phyloP scores from a whole-genome alignment of 2,113 vertebrate genomes.

The Pelodiscus sinensis region DNA sequence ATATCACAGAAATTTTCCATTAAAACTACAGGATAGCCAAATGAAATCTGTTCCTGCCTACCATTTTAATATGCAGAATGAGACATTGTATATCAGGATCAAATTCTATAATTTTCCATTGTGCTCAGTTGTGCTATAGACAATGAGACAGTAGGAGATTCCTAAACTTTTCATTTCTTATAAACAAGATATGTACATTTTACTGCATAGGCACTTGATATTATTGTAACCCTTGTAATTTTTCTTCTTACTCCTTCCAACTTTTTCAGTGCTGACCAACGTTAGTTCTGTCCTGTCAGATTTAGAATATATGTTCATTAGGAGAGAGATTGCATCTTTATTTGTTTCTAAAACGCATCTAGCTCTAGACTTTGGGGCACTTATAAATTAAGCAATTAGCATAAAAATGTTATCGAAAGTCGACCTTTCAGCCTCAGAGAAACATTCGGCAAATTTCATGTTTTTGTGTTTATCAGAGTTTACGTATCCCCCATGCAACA shows the following conservation, averaged over 20 bases:
- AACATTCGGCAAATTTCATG: background rate
- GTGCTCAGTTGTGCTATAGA: background rate
- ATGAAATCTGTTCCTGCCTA: background rate
- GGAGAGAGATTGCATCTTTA: background rate
- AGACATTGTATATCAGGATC: background rate
- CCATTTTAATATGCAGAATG: background rate
- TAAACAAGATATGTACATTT: background rate
- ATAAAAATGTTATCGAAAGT: slow-evolving; percentile 1
- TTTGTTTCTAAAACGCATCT: background rate
- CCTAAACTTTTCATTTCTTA: background rate
- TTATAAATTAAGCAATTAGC: background rate
- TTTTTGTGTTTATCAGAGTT: background rate
- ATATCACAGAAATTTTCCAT: slow-evolving; percentile 22
- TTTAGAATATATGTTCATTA: background rate
- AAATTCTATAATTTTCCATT: background rate
- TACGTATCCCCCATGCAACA: background rate
- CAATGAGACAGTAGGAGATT: background rate
- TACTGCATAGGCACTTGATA: fast-evolving
- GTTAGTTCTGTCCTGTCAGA: background rate
- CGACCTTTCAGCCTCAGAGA: background rate
- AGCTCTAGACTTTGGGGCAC: background rate
- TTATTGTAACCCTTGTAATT: background rate
- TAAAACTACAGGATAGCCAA: background rate
- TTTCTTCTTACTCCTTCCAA: fast-evolving
- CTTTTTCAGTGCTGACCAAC: background rate